Conservation (phyloP, 2,113 vertebrate genomes). For the Phocoena phocoena region DNA sequence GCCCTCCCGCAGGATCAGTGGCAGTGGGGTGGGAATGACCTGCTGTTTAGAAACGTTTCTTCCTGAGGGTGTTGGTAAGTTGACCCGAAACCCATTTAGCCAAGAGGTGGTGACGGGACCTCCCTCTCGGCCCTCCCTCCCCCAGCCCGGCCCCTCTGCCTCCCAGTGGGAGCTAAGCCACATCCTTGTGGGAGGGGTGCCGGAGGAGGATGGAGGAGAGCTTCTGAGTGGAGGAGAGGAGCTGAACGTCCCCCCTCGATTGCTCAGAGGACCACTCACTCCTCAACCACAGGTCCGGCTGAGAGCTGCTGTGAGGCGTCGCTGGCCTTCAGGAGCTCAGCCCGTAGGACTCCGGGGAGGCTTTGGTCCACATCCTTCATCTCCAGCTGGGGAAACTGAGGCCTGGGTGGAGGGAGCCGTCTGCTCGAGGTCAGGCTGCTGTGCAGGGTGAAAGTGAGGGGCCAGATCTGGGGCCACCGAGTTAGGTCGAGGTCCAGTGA, state of each 20-base stretch:
- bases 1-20: neutral
- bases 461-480: fast-evolving
- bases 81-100: neutral
- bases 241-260: fast-evolving
- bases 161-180: neutral
- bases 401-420: neutral
- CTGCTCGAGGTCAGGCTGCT: neutral
- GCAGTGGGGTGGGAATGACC: neutral
- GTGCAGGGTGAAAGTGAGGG: neutral
- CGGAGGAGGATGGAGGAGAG: neutral
- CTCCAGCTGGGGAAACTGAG: neutral
- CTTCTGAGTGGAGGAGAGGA: neutral
- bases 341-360: neutral
- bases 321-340: neutral
- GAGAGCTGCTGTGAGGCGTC: neutral
- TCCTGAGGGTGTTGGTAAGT: too few species aligned
- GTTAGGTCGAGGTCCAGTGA: fast-evolving
- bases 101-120: neutral
- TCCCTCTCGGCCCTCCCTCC: neutral
- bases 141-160: neutral
- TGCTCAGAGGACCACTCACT: neutral
- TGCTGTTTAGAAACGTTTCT: neutral
- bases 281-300: fast-evolving
- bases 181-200: neutral
- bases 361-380: neutral